Conservation (phyloP, 2,888 invertebrate genomes). For the Geotrupes spiniger region DNA sequence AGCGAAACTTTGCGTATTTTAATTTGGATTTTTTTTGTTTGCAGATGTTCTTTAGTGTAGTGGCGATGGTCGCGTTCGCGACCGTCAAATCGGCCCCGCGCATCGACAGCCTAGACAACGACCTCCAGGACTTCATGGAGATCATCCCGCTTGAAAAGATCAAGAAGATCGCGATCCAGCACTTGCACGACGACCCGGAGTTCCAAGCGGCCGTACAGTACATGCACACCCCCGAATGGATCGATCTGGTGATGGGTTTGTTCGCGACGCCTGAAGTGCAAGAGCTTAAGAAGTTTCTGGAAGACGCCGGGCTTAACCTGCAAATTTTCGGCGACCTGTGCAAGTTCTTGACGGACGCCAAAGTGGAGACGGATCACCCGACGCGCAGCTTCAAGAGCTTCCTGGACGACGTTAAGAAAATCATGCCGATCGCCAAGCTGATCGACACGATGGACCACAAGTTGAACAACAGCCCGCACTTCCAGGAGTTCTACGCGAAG, state of each 20-base stretch:
- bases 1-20: no score
- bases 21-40: no score
- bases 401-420: slow-evolving; percentile 28
- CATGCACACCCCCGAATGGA: slow-evolving; percentile 30
- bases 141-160: slow-evolving; percentile 31
- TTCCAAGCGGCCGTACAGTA: slow-evolving; percentile 27
- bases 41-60: neutral
- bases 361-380: slow-evolving; percentile 8
- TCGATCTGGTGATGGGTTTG: slow-evolving; percentile 19
- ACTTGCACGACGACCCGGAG: slow-evolving; percentile 29
- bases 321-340: slow-evolving; percentile 5
- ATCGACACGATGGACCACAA: slow-evolving; percentile 27
- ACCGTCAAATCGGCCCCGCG: slow-evolving; percentile 8
- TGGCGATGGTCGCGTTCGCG: neutral
- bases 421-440: slow-evolving; percentile 29
- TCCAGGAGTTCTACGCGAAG: slow-evolving; percentile 29
- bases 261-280: slow-evolving; percentile 19
- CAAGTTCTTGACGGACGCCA: slow-evolving; percentile 17
- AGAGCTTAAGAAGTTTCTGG: slow-evolving; percentile 25
- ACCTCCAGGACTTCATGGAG: slow-evolving; percentile 26
- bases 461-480: slow-evolving; percentile 29
- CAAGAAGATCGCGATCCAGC: slow-evolving; percentile 27
- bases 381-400: slow-evolving; percentile 21
- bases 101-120: slow-evolving; percentile 13
- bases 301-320: slow-evolving; percentile 23